phyloP scores from a whole-genome alignment of 2,888 invertebrate species.

The Lapara coniferarum region DNA sequence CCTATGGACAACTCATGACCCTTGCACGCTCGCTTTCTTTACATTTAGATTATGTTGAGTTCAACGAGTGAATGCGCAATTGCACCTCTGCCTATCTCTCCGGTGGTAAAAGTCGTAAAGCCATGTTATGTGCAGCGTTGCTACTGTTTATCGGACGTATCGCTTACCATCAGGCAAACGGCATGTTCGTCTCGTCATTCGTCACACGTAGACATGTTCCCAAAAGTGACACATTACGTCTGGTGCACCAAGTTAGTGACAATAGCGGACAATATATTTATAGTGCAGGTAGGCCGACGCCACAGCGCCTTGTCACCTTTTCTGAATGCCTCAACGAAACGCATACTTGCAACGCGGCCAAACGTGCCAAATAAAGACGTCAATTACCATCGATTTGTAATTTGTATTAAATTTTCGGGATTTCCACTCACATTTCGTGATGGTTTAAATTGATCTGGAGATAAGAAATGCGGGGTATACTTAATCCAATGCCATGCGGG shows the following conservation, averaged over 20 bases:
- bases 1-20: too few species aligned
- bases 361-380: constrained; percentile 12
- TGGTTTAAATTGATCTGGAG: background rate
- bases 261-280: constrained; percentile 5
- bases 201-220: background rate
- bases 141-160: too few species aligned
- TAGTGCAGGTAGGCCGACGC: constrained; percentile 9
- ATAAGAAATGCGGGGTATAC: background rate
- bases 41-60: too few species aligned
- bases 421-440: background rate
- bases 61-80: too few species aligned
- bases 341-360: constrained; percentile 14
- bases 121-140: too few species aligned
- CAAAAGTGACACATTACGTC: constrained; percentile 12
- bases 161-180: too few species aligned
- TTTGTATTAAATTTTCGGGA: background rate
- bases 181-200: too few species aligned
- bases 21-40: too few species aligned
- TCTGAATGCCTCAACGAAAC: constrained; percentile 18
- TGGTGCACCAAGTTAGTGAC: background rate
- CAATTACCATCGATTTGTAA: background rate
- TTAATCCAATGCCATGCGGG: background rate
- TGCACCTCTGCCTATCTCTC: too few species aligned
- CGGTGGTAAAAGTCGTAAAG: too few species aligned
- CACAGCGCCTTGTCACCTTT: constrained; percentile 13